Conservation (phyloP, 2,797 vertebrate species). For the Bovichtus variegatus region DNA sequence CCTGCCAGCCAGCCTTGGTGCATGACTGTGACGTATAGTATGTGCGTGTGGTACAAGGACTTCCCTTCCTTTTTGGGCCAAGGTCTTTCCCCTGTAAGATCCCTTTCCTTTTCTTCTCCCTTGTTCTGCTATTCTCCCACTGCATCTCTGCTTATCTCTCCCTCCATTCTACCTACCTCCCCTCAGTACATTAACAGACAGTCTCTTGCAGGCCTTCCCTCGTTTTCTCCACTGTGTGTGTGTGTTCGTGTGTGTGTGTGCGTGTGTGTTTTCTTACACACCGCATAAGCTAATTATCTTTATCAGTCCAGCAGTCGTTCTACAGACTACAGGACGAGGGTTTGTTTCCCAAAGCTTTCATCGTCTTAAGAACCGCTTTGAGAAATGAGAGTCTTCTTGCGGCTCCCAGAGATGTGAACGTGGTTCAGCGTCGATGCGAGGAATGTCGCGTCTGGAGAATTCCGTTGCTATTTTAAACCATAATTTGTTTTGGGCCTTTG, state of each 20-base stretch:
- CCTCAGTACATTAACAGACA: slow-evolving; percentile 24
- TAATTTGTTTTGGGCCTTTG: slow-evolving; percentile 20
- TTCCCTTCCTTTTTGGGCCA: slow-evolving; percentile 67
- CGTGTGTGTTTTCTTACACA: slow-evolving; percentile 40
- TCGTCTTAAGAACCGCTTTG: slow-evolving; percentile 45
- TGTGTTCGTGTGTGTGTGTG: slow-evolving; percentile 15
- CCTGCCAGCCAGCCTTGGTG: slow-evolving; percentile 13
- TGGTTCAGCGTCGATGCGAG: background rate
- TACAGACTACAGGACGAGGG: slow-evolving; percentile 30
- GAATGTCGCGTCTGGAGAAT: slow-evolving; percentile 24
- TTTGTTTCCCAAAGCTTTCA: slow-evolving; percentile 60
- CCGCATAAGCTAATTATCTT: slow-evolving; percentile 66
- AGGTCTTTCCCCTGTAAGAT: slow-evolving; percentile 70
- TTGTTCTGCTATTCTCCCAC: background rate
- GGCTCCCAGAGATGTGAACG: background rate
- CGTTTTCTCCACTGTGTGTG: background rate
- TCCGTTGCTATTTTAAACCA: slow-evolving; percentile 3
- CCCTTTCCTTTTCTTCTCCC: slow-evolving; percentile 24
- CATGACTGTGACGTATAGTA: background rate
- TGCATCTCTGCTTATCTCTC: slow-evolving; percentile 16
- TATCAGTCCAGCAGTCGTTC: slow-evolving; percentile 48
- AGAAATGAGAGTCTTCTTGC: slow-evolving; percentile 42
- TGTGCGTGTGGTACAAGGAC: slow-evolving; percentile 35
- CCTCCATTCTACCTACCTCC: slow-evolving; percentile 23
- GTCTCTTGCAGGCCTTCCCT: slow-evolving; percentile 9